These are phyloP conservation scores for Myotis yumanensis DNA, from an alignment of 2,113 vertebrate genomes.

Conservation along the genomic window DNA sequence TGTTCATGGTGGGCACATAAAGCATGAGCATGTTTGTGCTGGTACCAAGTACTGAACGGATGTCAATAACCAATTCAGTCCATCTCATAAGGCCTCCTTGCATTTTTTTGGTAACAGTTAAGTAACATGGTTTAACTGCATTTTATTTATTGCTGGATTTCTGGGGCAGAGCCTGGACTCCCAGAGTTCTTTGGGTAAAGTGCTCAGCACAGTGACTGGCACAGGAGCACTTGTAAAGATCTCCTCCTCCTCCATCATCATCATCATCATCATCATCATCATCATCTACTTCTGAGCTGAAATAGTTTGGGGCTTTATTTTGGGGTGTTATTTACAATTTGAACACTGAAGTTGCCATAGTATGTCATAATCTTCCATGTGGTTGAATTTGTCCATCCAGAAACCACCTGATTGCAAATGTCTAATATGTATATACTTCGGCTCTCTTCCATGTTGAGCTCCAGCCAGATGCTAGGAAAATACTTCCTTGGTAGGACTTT, in stretches of 20 bases:
- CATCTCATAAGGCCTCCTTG: neutral
- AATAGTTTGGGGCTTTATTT: neutral
- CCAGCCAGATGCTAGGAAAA: neutral
- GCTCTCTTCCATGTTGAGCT: neutral
- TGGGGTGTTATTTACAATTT: neutral
- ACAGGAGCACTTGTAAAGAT: neutral
- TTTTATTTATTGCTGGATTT: slow-evolving; percentile 1
- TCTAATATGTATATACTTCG: neutral
- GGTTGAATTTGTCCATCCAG: neutral
- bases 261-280: neutral
- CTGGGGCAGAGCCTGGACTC: neutral
- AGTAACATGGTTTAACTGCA: neutral
- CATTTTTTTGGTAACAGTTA: neutral
- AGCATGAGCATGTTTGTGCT: neutral
- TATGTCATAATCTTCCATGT: neutral
- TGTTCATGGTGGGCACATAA: neutral
- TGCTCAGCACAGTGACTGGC: neutral
- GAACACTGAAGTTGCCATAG: neutral
- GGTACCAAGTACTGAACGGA: neutral
- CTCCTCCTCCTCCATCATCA: neutral
- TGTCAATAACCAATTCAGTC: neutral
- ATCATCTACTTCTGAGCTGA: neutral
- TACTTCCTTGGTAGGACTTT: neutral
- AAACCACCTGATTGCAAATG: neutral
- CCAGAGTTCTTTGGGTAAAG: neutral